These are phyloP conservation scores for Ciconia boyciana DNA, from an alignment of 2,113 vertebrate species.

Conservation along the genomic window DNA sequence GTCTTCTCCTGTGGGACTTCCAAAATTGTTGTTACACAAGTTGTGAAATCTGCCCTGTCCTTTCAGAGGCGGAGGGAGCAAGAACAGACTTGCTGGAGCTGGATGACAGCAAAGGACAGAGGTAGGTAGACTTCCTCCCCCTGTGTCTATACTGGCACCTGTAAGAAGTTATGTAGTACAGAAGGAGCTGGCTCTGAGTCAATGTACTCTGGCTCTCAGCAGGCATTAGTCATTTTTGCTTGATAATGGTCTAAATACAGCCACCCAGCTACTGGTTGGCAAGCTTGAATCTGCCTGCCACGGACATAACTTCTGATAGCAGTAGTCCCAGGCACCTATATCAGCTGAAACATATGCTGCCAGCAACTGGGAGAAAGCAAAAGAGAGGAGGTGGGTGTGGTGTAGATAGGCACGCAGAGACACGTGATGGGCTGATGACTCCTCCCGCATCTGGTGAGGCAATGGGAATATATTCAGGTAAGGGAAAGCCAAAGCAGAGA, in stretches of 20 bases:
- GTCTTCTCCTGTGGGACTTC: neutral
- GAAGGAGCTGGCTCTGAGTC: neutral
- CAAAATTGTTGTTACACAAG: neutral
- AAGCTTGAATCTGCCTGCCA: neutral
- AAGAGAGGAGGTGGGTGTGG: neutral
- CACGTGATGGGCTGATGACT: fast-evolving
- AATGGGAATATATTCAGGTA: neutral
- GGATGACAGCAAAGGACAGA: neutral
- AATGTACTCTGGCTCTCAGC: neutral
- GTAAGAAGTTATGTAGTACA: neutral
- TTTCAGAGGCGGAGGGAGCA: neutral
- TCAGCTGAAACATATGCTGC: neutral
- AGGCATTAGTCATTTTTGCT: neutral
- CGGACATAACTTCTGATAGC: neutral
- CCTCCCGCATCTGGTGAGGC: neutral
- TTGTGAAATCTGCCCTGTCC: neutral
- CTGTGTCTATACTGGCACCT: neutral
- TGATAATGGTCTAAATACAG: neutral
- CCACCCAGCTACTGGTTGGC: neutral
- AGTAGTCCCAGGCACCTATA: neutral
- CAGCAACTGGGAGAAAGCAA: neutral
- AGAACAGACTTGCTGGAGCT: neutral
- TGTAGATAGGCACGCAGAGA: neutral
- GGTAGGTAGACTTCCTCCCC: neutral
- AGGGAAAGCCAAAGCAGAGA: neutral